A percentile compares a stretch with the other conserved stretches of the same genome.
Conservation (phyloP, 2,888 invertebrate species). For the Ellobium chinense region DNA sequence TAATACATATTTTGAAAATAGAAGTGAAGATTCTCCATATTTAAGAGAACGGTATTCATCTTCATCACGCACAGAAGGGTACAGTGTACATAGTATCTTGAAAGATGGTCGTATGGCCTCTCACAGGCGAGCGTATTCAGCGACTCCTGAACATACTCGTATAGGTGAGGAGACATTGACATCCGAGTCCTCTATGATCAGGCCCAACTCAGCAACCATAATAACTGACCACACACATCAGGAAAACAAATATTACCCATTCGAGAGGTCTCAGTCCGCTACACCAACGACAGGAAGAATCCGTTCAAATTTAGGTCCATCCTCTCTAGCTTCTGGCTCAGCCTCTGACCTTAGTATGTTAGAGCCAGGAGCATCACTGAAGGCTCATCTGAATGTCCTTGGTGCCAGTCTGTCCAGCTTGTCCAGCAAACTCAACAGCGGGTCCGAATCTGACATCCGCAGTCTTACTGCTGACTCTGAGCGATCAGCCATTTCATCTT, state of each 20-base stretch:
- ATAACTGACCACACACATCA: neutral
- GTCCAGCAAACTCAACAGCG: slow-evolving; percentile 8
- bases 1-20: no score
- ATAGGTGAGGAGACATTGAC: neutral
- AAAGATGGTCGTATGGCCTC: no score
- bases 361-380: neutral
- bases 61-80: no score
- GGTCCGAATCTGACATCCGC: neutral
- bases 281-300: neutral
- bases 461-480: neutral
- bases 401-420: slow-evolving; percentile 20
- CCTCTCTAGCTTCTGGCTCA: neutral
- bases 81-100: no score
- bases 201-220: neutral
- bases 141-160: neutral
- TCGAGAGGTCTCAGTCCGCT: neutral
- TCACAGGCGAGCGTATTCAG: neutral
- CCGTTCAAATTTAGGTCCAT: neutral
- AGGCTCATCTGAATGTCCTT: neutral
- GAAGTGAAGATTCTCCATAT: no score
- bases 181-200: neutral
- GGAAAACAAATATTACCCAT: neutral
- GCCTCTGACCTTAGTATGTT: neutral
- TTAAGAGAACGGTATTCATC: no score
- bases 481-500: neutral